Percentiles rank a stretch among this genome's conserved stretches.
phyloP scores from a whole-genome alignment of 2,797 vertebrate genomes.

The Mormyrops boulengeri region DNA sequence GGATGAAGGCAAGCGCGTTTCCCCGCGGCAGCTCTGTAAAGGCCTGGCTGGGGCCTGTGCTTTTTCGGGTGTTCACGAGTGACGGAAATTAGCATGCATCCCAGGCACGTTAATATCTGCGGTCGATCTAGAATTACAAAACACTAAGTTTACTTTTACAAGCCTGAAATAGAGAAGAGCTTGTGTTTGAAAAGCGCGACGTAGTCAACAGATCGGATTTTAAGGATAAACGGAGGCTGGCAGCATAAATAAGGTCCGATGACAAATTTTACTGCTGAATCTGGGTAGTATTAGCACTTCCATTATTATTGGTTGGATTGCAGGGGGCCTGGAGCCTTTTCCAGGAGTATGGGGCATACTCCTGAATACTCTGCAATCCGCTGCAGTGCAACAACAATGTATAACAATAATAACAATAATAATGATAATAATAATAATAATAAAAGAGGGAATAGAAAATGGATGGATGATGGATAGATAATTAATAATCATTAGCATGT shows the following conservation, averaged over 20 bases:
- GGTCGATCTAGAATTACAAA: background rate
- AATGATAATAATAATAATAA: background rate
- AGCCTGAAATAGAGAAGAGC: background rate
- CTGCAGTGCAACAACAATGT: background rate
- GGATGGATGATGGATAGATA: background rate
- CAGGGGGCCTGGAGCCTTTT: background rate
- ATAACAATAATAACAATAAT: background rate
- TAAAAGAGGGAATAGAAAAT: background rate
- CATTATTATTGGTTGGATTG: background rate
- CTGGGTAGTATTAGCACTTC: background rate
- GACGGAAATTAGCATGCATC: slow-evolving; percentile 23
- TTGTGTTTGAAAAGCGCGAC: background rate
- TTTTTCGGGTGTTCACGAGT: slow-evolving; percentile 21
- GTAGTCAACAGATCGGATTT: background rate
- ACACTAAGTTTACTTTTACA: background rate
- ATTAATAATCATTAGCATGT: background rate
- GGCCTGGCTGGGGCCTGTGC: slow-evolving; percentile 8
- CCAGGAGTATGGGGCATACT: background rate
- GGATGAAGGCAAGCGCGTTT: slow-evolving; percentile 11
- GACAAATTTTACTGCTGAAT: background rate
- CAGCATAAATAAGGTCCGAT: background rate
- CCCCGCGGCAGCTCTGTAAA: slow-evolving; percentile 26
- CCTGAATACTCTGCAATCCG: background rate
- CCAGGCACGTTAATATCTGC: background rate
- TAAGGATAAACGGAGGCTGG: background rate